A percentile compares a stretch with the other conserved stretches of the same genome.
phyloP scores from a whole-genome alignment of 2,797 vertebrate species.

The Scyliorhinus canicula region DNA sequence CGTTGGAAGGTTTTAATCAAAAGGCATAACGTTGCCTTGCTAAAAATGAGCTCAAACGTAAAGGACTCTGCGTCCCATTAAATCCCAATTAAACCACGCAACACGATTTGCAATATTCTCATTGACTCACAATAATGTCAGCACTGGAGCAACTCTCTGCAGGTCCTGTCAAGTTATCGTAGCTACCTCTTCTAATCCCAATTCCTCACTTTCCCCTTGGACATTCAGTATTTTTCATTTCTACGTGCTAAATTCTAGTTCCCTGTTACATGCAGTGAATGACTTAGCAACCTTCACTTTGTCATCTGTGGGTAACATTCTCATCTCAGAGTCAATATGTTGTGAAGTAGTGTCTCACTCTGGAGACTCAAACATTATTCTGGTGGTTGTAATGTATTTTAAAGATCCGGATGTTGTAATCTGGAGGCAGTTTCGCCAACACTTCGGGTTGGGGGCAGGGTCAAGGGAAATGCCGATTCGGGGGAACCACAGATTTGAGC shows the following conservation, averaged over 20 bases:
- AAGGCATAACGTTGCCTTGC: neutral
- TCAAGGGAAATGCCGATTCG: too few species aligned
- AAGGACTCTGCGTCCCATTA: neutral
- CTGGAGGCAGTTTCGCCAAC: too few species aligned
- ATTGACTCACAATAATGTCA: neutral
- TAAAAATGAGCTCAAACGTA: neutral
- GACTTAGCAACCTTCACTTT: neutral
- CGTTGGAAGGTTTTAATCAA: neutral
- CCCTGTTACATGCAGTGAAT: neutral
- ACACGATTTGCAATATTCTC: neutral
- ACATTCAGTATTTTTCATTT: neutral
- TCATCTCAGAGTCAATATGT: neutral
- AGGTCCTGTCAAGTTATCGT: neutral
- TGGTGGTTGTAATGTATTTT: neutral
- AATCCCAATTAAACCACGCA: neutral
- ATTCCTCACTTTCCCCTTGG: neutral
- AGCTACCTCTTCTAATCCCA: neutral
- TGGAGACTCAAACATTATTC: neutral
- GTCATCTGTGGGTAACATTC: neutral
- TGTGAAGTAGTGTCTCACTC: neutral
- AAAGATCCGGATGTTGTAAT: neutral
- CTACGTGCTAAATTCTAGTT: neutral
- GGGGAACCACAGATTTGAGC: too few species aligned
- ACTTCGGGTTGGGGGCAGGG: too few species aligned
- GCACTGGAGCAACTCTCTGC: neutral